Evolutionary conservation across 2,113 vertebrate genomes (phyloP), one percentile per base, ranked within the genome.

Genomic region (Barbus barbus): DNA sequence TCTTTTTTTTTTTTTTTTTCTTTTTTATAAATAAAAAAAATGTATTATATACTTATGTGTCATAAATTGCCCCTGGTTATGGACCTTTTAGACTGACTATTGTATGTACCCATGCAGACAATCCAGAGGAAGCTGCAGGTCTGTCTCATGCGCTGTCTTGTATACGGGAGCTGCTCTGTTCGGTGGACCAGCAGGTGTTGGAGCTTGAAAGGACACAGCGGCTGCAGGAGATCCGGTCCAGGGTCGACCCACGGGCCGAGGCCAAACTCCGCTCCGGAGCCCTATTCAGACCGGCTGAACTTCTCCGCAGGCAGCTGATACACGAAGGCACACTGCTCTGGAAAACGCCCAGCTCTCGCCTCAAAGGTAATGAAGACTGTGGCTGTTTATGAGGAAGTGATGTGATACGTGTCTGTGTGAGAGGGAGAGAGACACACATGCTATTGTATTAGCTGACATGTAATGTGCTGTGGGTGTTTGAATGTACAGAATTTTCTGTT

Each of bases 301-400:
- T 98, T 9, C 90, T 95, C 5, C 93, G 97, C 2, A 92, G 97
- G 3, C 95, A 91, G 74, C 94, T 98, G 2, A 86, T 97, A 69
- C 95, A 97, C 0, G 96, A 97, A 1, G 96, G 97, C 5, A 93
- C 92, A 0, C 87, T 98, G 85, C 95, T 97, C 9, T 98, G 96
- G 96, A 98, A 97, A 86, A 96, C 93, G 0, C 94, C 94, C 0
- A 94, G 95, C 0, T 90, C 96, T 0, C 92, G 96, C 5, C 95
- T 96, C 87, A 98, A 97, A 95, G 97, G 97, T 96, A 84, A 51
- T 51, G 4, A 24, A 13, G 46, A 67, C 11, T 14, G 46, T 16
- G 84, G 65, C 48, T 85, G 22, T 78, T 6, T 41, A 51, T 84
- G 16, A 67, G 38, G 72, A 14, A 78, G 11, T 56, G 16, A 73